Base-by-base conservation (phyloP, 2,113 vertebrate species). In the Saguinus midas region DNA sequence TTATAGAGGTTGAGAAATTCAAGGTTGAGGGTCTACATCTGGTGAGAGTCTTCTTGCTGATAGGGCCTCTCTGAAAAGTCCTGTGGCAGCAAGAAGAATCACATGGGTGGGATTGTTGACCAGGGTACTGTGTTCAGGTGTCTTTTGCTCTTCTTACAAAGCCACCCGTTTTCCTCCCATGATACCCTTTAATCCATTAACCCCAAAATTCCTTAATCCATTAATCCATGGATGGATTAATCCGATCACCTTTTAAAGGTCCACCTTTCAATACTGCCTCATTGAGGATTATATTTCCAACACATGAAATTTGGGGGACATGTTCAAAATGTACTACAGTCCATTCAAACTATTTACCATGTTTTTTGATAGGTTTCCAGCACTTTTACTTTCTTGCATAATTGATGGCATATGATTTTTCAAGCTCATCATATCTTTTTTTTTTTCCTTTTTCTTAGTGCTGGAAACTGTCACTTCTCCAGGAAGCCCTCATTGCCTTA, bases 391-490 rank as follows among this genome's bases (percentile, higher is more conserved):
- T 87, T 57, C 85, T 85, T 14, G 64, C 16, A 13, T 80, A 52
- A 50, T 84, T 95, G n/a, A 17, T 94, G 58, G 32, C 23, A 64
- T 43, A 72, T n/a, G 11, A n/a, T 40, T 13, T 29, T 89, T 94
- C 57, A 25, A n/a, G 43, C 4, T 82, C 45, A 81, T 50, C 27
- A 58, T 73, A 8, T 3, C 6, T 55, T 92, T 66, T 81, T 87
- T 8, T 32, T 85, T 14, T 50, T 52, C 16, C 17, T 52, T 52
- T 52, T 52, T 11, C 32, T 5, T 16, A 32, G 16, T 70, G 35
- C 61, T 80, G 13, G 83, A 48, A 84, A 85, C 20, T 73, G 32
- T 43, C 55, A 80, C 66, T 92, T 35, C 52, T 35, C 23, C 9
- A 55, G 76, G 70, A 91, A 83, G 7, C 23, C 8, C 8, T 86